These are phyloP conservation scores for Drepana falcataria DNA, from an alignment of 2,888 invertebrate species.

Conservation along the genomic window DNA sequence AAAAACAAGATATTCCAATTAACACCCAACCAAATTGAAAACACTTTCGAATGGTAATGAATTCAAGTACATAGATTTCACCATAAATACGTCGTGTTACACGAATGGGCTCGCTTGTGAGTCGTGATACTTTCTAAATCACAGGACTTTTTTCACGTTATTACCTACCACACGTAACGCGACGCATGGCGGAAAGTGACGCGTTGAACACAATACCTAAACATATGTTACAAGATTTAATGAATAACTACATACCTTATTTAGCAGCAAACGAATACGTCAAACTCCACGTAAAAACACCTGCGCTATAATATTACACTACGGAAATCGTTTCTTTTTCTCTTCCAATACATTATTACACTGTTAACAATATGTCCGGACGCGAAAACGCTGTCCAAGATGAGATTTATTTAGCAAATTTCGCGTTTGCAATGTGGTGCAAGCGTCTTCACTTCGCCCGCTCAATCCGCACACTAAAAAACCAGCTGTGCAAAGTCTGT, in stretches of 20 bases:
- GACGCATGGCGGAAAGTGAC: constrained; percentile 9
- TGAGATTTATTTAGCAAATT: constrained; percentile 43
- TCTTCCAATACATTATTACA: constrained; percentile 78
- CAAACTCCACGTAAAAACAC: constrained; percentile 62
- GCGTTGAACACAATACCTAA: constrained; percentile 32
- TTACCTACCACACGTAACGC: constrained; percentile 5
- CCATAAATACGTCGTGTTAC: constrained; percentile 28
- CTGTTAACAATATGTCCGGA: constrained; percentile 62
- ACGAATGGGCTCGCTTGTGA: constrained; percentile 27
- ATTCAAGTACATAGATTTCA: constrained; percentile 9
- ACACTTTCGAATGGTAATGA: constrained; percentile 9
- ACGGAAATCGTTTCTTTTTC: constrained; percentile 73
- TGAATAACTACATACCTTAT: constrained; percentile 55
- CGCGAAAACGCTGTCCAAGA: constrained; percentile 66
- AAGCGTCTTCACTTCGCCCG: constrained; percentile 51
- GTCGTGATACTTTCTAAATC: constrained; percentile 44
- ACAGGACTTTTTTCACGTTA: constrained; percentile 19
- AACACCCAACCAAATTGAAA: constrained; percentile 22
- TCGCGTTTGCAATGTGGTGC: constrained; percentile 36
- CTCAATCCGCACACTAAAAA: constrained; percentile 60
- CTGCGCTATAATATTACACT: constrained; percentile 78
- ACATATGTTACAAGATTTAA: constrained; percentile 51
- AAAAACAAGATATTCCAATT: constrained; percentile 9
- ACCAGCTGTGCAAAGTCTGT: constrained; percentile 66
- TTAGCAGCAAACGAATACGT: constrained; percentile 54